phyloP scores from a whole-genome alignment of 2,113 vertebrate species.

The Paralichthys olivaceus region DNA sequence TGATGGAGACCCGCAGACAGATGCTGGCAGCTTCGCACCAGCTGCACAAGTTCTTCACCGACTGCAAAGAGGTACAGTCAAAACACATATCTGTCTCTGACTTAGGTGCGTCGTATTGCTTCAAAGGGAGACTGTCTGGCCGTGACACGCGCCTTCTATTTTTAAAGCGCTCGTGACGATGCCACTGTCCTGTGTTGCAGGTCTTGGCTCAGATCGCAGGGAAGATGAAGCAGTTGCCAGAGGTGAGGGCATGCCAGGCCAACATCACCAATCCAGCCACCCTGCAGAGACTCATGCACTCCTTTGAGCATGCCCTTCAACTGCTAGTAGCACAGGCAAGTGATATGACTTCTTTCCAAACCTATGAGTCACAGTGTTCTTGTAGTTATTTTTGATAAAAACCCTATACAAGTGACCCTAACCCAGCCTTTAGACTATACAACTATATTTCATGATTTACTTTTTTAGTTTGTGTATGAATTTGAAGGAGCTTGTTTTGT shows the following conservation, averaged over 20 bases:
- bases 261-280: slow-evolving; percentile 84
- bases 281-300: slow-evolving; percentile 84
- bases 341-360: not conserved
- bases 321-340: slow-evolving; percentile 82
- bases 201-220: slow-evolving; percentile 83
- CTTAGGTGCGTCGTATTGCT: not conserved
- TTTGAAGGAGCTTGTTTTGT: not conserved
- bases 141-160: slow-evolving; percentile 53
- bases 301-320: slow-evolving; percentile 84
- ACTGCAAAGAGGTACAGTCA: slow-evolving; percentile 86
- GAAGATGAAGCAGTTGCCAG: slow-evolving; percentile 85
- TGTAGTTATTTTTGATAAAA: not conserved
- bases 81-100: slow-evolving; percentile 3
- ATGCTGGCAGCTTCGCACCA: slow-evolving; percentile 91
- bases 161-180: slow-evolving; percentile 60
- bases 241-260: slow-evolving; percentile 84
- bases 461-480: not conserved
- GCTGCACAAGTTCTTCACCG: slow-evolving; percentile 92
- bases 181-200: slow-evolving; percentile 69
- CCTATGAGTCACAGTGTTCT: not conserved
- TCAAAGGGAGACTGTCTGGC: slow-evolving; percentile 46
- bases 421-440: not conserved
- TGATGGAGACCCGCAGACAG: slow-evolving; percentile 93
- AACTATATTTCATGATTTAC: not conserved
- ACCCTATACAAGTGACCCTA: not conserved